Base-by-base conservation (phyloP, 2,888 invertebrate genomes). In the Camponotus fellah region DNA sequence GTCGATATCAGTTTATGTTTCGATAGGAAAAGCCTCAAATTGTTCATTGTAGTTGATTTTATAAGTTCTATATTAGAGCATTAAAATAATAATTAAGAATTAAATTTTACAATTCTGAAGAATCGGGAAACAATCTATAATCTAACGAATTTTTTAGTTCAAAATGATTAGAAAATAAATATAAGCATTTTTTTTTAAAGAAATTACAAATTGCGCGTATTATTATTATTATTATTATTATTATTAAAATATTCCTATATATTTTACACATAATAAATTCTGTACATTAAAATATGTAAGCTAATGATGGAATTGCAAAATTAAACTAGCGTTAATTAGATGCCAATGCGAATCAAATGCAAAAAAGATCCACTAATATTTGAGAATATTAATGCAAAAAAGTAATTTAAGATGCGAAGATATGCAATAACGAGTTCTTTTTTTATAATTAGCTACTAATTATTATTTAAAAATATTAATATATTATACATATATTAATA, bases 1-100 rank as follows among this genome's bases (percentile, higher is more conserved):
- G 91, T 93, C 58, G 85, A 82, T 46, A 93, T 92, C 43, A 90
- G 43, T 40, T 90, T 89, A 72, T 93, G 86, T 68, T 88, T 86
- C 4, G 66, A 40, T n/a, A 68, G 17, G 8, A 0, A 68, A n/a
- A 9, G 5, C n/a, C 34, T 4, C 4, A 81, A 66, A 56, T 77
- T 77, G 4, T 80, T 82, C 79, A 84, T 75, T 56, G 71, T n/a
- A 65, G 40, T 49, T 85, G 43, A 85, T 83, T 77, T 83, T 32
- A 46, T 79, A 62, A 72, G 66, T 40, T 17, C 14, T n/a, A 56
- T 66, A 37, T 83, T 37, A 37, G 37, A 37, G 6, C 37, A 37
- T 37, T 37, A 37, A 37, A 74, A 75, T 17, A 74, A 64, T 43
- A 37, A 10, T 40, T 66, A 53, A 62, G 21, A 40, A 86, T 79